phyloP scores from a whole-genome alignment of 1,140 invertebrate species.

The Anagrus nilaparvatae region DNA sequence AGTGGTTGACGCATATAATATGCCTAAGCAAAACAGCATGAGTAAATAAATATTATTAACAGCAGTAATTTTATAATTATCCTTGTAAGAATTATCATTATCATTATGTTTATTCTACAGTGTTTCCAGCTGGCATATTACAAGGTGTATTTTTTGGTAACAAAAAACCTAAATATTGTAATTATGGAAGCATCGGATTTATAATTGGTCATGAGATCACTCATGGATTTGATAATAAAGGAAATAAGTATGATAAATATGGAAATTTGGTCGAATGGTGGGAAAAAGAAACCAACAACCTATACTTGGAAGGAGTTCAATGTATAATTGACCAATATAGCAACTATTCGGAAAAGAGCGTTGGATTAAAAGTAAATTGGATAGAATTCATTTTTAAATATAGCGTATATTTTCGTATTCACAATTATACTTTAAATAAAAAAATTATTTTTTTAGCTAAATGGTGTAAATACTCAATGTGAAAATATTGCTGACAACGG shows the following conservation, averaged over 20 bases:
- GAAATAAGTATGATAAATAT: constrained; percentile 80
- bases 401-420: too few relatives aligned
- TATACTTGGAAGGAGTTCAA: constrained; percentile 65
- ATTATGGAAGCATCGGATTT: constrained; percentile 85
- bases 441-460: constrained; percentile 38
- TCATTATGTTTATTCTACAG: too few relatives aligned
- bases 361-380: constrained; percentile 44
- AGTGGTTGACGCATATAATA: constrained; percentile 75
- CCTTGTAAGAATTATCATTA: too few relatives aligned
- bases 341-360: constrained; percentile 49
- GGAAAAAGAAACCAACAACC: constrained; percentile 60
- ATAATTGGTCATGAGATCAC: constrained; percentile 92
- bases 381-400: too few relatives aligned
- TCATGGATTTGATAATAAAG: constrained; percentile 86
- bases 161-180: constrained; percentile 78
- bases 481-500: constrained; percentile 58
- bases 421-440: too few relatives aligned
- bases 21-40: constrained; percentile 73
- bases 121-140: constrained; percentile 84
- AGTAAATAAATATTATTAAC: constrained; percentile 56
- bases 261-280: constrained; percentile 83
- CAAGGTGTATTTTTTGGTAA: constrained; percentile 80
- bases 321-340: constrained; percentile 86
- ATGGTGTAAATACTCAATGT: constrained; percentile 49
- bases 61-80: neutral